Base-by-base conservation (phyloP, 2,888 invertebrate genomes). In the Chromoteleia sp. region DNA sequence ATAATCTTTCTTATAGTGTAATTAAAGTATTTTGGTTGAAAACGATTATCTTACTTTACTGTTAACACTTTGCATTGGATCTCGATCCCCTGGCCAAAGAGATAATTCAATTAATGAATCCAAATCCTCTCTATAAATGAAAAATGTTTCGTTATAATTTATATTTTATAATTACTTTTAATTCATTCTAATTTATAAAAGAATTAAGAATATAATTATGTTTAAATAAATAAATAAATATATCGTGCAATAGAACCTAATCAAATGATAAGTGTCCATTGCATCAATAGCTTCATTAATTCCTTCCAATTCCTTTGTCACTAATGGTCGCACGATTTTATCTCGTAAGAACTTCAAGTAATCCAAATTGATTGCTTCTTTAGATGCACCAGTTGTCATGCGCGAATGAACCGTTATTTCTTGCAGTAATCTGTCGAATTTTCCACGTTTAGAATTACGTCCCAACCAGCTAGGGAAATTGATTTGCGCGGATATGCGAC, bases 391-490 rank as follows among this genome's bases (percentile, higher is more conserved):
- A 43, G 91, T 90, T 1, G 87, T 85, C 56, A 91, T 67, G 29
- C 90, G 86, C 1, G 90, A 63, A 70, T 91, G 91, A 7, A 87
- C 84, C 6, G 91, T 90, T 3, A 92, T 83, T 74, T 91, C 91
- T 85, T 91, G 91, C 19, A 88, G 63, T 30, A 92, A 12, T 97
- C 95, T 95, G 17, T 95, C 94, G 89, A 96, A 95, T 92, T 99
- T 99, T 83, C 92, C 95, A 14, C 94, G 93, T 81, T 95, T 95
- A 0, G 99, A 99, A 93, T 98, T 97, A 92, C 98, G 98, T 0
- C 99, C 99, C 65, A 99, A 94, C 99, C 99, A 99, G 39, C 94
- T 93, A 1, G 99, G 99, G 92, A 99, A 99, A 88, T 96, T 95
- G 15, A 98, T 96, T 93, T 96, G 96, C 0, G 94, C 95, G 0